These are phyloP conservation scores for Scylla paramamosain DNA, from an alignment of 1,140 invertebrate genomes.

Conservation along the genomic window DNA sequence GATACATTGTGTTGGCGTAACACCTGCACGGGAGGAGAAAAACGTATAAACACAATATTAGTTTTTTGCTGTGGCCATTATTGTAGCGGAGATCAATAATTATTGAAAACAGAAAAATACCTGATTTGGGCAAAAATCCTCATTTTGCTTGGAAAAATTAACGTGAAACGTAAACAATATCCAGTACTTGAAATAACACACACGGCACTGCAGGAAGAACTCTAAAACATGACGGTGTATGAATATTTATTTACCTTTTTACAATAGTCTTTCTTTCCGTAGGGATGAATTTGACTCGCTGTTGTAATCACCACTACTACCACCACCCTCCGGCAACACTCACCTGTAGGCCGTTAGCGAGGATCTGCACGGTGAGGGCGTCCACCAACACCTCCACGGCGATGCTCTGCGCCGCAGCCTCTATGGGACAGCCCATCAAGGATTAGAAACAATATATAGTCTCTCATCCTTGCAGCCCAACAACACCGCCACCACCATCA, in stretches of 20 bases:
- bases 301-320: not conserved
- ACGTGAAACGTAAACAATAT: no score
- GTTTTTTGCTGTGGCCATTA: not conserved
- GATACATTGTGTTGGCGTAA: constrained; percentile 51
- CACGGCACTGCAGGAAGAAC: no score
- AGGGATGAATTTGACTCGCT: no score
- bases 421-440: constrained; percentile 3
- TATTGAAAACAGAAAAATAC: not conserved
- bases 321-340: not conserved
- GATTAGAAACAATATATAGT: not conserved
- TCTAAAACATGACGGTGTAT: no score
- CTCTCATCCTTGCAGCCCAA: no score
- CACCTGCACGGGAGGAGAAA: constrained; percentile 16
- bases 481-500: not conserved
- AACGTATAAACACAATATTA: not conserved
- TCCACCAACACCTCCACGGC: constrained; percentile 52
- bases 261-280: no score
- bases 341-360: constrained; percentile 55
- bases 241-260: no score
- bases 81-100: not conserved
- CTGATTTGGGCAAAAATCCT: not conserved
- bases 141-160: no score
- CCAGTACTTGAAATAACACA: no score
- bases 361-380: constrained; percentile 54
- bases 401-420: not conserved